A percentile compares a stretch with the other conserved stretches of the same genome.
These are phyloP conservation scores for Drosophila burlai DNA, from an alignment of 1,140 invertebrate species.

Conservation along the genomic window DNA sequence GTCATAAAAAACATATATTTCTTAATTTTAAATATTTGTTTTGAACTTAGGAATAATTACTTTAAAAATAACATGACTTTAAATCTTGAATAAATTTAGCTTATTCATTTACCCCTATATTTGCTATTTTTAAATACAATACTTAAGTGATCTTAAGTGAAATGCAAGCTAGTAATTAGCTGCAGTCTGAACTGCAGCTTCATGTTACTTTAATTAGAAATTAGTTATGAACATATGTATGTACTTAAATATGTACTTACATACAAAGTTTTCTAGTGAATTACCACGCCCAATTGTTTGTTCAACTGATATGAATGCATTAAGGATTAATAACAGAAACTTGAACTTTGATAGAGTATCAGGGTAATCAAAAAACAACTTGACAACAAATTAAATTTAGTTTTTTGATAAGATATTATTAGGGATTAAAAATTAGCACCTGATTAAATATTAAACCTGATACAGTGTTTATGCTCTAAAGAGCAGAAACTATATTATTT, in stretches of 20 bases:
- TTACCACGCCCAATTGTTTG: not conserved
- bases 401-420: conserved; percentile 16
- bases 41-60: too few species aligned
- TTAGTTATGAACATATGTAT: not conserved
- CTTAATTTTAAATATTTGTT: too few species aligned
- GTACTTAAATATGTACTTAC: too few species aligned
- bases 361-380: not conserved
- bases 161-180: not conserved
- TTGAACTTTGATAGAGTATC: conserved; percentile 3
- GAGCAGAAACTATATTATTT: not conserved
- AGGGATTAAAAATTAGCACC: not conserved
- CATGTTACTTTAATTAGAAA: not conserved
- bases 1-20: too few species aligned
- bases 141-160: not conserved
- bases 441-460: not conserved
- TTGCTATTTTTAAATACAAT: not conserved
- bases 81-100: not conserved
- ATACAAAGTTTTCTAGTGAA: not conserved
- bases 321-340: not conserved
- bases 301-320: not conserved
- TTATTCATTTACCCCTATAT: not conserved
- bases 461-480: not conserved
- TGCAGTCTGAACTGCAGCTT: not conserved
- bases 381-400: conserved; percentile 5
- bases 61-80: too few species aligned